Conservation (phyloP, 2,797 vertebrate genomes). For the Acomys russatus region DNA sequence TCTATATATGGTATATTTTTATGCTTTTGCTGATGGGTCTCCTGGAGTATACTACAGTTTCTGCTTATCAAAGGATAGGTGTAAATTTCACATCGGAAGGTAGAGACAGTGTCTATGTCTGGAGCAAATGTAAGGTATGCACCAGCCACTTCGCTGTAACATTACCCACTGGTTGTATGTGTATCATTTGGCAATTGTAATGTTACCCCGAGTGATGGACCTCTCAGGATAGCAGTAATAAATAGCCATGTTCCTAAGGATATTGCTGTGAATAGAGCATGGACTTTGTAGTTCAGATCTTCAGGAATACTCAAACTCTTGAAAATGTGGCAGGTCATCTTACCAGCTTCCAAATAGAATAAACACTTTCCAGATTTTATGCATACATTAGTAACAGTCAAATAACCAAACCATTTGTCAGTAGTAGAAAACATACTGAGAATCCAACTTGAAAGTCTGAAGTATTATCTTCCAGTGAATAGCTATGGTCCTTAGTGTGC, state of each 20-base stretch:
- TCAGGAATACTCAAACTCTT: not conserved
- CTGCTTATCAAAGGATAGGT: not conserved
- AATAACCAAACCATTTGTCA: not conserved
- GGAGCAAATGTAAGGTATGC: not conserved
- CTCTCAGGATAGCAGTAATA: not conserved
- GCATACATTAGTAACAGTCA: not conserved
- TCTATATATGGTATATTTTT: not conserved
- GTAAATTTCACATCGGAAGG: not conserved
- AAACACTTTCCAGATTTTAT: not conserved
- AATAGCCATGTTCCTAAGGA: not conserved
- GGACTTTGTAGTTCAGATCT: not conserved
- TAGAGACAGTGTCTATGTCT: not conserved
- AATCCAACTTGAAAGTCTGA: not conserved
- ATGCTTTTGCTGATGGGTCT: not conserved
- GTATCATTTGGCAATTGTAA: not conserved
- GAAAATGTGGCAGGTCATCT: not conserved
- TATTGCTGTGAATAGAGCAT: not conserved
- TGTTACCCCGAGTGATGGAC: not conserved
- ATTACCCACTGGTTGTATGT: too few relatives aligned
- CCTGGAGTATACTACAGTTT: not conserved
- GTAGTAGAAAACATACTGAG: not conserved
- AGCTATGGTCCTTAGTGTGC: not conserved
- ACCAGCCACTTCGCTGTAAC: not conserved
- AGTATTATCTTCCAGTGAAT: not conserved
- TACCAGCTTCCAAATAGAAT: not conserved